Evolutionary conservation across 2,888 invertebrate genomes (phyloP), one percentile per base, ranked within the genome.

Genomic region (Leucoma salicis): DNA sequence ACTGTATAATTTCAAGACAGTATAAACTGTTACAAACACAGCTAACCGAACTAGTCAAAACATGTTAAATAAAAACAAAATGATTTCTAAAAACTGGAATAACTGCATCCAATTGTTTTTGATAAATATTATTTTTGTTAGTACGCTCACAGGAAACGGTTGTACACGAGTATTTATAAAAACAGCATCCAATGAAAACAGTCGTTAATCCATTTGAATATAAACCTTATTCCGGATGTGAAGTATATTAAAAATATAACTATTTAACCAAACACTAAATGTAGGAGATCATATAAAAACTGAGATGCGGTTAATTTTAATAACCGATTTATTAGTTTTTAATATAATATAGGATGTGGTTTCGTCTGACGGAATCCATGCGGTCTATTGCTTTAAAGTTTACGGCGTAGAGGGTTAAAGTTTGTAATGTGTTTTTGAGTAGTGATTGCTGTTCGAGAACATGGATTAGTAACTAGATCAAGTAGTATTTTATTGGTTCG

Each of bases 131-230:
- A 79, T 82, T 77, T 77, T 66, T 78, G 75, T 75, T 80, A 79
- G 69, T 73, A 82, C n/a, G 77, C 78, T 68, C 78, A 82, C 88
- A 85, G 88, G 88, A 88, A 85, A 80, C 86, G 60, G 69, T 63
- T 71, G 64, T 66, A n/a, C 8, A 31, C 2, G 69, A 73, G 67
- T 85, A 87, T 88, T 86, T 87, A 87, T 84, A 57, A 70, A 83
- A 31, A 85, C 85, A 82, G 78, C 81, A 71, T 78, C 83, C 85
- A 84, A 78, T 81, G 83, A 86, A 84, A 87, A 87, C 87, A 86
- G 84, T 82, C 88, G 78, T 89, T 88, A 88, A 89, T 88, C 62
- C 79, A 79, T 84, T 86, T 80, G 71, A 82, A 85, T 85, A 73
- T 84, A 87, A 85, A 86, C 77, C 78, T 74, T 57, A n/a, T 58